Conservation (phyloP, 2,888 invertebrate genomes). For the Sinodicranocentrus sp. region DNA sequence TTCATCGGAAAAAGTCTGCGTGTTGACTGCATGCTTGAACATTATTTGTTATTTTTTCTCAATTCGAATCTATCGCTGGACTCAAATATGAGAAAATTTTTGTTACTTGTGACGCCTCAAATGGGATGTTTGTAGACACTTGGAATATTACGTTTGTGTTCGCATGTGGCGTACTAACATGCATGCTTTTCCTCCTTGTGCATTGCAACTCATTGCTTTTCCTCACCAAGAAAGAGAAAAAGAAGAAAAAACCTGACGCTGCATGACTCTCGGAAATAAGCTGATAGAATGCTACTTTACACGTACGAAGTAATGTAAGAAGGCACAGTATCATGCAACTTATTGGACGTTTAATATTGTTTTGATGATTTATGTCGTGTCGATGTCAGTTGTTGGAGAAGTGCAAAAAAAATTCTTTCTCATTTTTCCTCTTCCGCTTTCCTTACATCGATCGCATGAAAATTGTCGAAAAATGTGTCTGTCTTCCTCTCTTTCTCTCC, state of each 20-base stretch:
- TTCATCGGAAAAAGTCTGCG: too few relatives aligned
- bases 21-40: too few relatives aligned
- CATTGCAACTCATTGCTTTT: slow-evolving; percentile 23
- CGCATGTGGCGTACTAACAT: slow-evolving; percentile 22
- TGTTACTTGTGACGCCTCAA: slow-evolving; percentile 11
- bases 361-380: slow-evolving; percentile 71
- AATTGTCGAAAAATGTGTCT: slow-evolving; percentile 7
- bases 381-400: slow-evolving; percentile 64
- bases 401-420: slow-evolving; percentile 45
- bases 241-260: slow-evolving; percentile 41
- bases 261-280: slow-evolving; percentile 44
- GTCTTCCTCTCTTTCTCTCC: neutral
- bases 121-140: slow-evolving; percentile 24
- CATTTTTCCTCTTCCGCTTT: slow-evolving; percentile 49
- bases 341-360: slow-evolving; percentile 66
- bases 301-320: slow-evolving; percentile 11
- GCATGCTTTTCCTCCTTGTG: neutral
- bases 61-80: slow-evolving; percentile 1
- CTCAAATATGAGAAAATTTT: slow-evolving; percentile 8
- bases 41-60: slow-evolving; percentile 15
- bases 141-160: slow-evolving; percentile 31
- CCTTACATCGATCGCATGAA: slow-evolving; percentile 13
- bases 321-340: slow-evolving; percentile 37
- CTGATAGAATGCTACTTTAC: slow-evolving; percentile 34
- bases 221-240: neutral